phyloP scores from a whole-genome alignment of 2,113 vertebrate species.

The Scopus umbretta region DNA sequence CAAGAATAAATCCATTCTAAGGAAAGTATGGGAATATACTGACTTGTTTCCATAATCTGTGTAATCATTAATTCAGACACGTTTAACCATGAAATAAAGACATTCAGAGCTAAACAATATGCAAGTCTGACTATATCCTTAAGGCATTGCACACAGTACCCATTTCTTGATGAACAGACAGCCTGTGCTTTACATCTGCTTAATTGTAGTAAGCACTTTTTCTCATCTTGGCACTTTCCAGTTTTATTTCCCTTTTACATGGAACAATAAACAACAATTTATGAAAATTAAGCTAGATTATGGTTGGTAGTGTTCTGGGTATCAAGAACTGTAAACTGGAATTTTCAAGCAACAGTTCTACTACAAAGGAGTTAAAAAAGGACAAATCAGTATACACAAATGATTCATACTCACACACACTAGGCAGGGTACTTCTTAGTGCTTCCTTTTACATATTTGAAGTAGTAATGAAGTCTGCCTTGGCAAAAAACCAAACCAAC shows the following conservation, averaged over 20 bases:
- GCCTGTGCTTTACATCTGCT: slow-evolving; percentile 14
- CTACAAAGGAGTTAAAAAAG: neutral
- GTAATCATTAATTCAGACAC: neutral
- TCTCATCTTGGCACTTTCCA: slow-evolving; percentile 10
- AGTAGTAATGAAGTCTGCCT: slow-evolving; percentile 11
- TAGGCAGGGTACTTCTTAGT: neutral
- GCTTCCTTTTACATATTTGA: slow-evolving; percentile 28
- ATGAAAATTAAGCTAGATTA: slow-evolving; percentile 22
- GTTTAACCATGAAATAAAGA: neutral
- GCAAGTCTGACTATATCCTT: neutral
- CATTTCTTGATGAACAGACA: neutral
- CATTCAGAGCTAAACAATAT: neutral
- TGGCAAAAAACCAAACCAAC: too few relatives aligned
- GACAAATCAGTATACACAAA: neutral
- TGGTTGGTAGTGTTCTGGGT: neutral
- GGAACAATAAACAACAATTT: neutral
- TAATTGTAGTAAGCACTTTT: slow-evolving; percentile 36
- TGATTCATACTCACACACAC: slow-evolving; percentile 1
- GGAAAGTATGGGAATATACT: slow-evolving; percentile 42
- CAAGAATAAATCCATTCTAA: neutral
- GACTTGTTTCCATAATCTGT: neutral
- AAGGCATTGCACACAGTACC: neutral
- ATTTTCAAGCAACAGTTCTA: slow-evolving; percentile 46
- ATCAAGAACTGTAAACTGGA: slow-evolving; percentile 43
- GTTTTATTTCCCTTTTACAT: slow-evolving; percentile 10